A percentile compares a stretch with the other conserved stretches of the same genome.
Evolutionary conservation across 2,113 vertebrate species (phyloP).

Genomic region (Cervus canadensis): DNA sequence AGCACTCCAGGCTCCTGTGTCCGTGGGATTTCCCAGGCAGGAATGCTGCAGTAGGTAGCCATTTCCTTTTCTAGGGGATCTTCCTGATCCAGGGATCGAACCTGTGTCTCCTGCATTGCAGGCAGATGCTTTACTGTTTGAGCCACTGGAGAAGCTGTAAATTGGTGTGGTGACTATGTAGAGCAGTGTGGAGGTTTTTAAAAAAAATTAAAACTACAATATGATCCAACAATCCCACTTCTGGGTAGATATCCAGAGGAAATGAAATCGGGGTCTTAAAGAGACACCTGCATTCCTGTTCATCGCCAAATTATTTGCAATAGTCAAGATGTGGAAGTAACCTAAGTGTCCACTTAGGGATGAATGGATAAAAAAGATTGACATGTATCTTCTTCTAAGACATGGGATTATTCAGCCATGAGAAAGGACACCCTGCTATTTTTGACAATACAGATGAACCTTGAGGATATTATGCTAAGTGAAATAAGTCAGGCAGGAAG

Average conservation of each 20-base stretch:
- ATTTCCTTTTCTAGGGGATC: neutral
- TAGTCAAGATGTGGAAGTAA: no score
- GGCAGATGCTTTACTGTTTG: neutral
- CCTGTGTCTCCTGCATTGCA: neutral
- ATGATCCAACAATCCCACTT: neutral
- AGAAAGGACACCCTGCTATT: neutral
- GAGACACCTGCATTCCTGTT: neutral
- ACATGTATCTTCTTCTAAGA: neutral
- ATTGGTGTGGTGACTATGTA: neutral
- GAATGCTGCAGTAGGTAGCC: neutral
- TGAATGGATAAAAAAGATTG: neutral
- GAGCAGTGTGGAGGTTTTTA: neutral
- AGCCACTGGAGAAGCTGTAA: neutral
- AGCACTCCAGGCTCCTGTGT: neutral
- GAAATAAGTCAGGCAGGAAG: neutral
- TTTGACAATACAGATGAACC: neutral
- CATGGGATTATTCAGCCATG: neutral
- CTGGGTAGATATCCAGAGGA: neutral
- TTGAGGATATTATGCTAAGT: neutral
- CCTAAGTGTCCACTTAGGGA: neutral
- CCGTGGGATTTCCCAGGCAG: neutral
- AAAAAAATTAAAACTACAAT: neutral
- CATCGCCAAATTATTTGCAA: neutral
- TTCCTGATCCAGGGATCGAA: neutral
- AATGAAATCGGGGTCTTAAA: neutral